phyloP scores from a whole-genome alignment of 2,888 invertebrate species.

The Drosophila formosana region DNA sequence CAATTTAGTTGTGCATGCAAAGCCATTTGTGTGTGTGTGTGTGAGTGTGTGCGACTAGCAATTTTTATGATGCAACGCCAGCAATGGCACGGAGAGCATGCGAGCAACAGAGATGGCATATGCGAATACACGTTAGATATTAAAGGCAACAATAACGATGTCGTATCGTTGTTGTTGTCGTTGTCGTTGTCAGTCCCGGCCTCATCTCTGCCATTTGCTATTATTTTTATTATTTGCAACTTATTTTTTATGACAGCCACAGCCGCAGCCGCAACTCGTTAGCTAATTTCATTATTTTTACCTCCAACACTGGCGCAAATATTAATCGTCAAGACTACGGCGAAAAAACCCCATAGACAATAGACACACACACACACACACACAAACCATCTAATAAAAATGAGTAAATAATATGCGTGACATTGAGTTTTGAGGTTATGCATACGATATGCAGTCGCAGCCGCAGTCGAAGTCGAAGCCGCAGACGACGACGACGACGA shows the following conservation, averaged over 20 bases:
- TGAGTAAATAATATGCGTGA: constrained; percentile 74
- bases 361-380: constrained; percentile 33
- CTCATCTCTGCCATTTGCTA: constrained; percentile 61
- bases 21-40: neutral
- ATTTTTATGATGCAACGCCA: constrained; percentile 63
- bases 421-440: constrained; percentile 74
- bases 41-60: constrained; percentile 25
- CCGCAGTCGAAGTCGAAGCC: constrained; percentile 12
- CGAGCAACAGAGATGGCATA: constrained; percentile 20
- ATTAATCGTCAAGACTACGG: constrained; percentile 49
- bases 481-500: constrained; percentile 14
- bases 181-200: constrained; percentile 9
- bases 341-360: constrained; percentile 47
- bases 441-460: constrained; percentile 55
- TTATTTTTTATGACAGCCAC: constrained; percentile 58
- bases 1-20: constrained; percentile 71
- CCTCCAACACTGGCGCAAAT: constrained; percentile 50
- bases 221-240: constrained; percentile 72
- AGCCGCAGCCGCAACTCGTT: constrained; percentile 57
- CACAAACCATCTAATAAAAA: constrained; percentile 32
- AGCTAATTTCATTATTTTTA: constrained; percentile 63
- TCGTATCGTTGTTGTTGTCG: neutral
- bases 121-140: constrained; percentile 1
- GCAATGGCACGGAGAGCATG: constrained; percentile 10
- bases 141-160: constrained; percentile 7